phyloP scores from a whole-genome alignment of 1,140 invertebrate genomes.

The Ceratoteleas bidentatus region DNA sequence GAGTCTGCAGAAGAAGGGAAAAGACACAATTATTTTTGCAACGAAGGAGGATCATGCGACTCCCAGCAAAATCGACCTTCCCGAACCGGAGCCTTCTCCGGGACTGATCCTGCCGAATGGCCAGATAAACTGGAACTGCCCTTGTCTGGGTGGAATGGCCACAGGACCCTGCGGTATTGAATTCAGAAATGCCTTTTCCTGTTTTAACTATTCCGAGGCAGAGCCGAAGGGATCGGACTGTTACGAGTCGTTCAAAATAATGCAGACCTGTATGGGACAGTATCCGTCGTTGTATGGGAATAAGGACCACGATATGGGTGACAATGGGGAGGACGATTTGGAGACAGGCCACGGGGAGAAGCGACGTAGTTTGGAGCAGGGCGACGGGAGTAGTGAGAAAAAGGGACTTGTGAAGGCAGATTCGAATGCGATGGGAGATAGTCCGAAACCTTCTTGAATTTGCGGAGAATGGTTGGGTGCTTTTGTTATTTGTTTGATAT shows the following conservation, averaged over 20 bases:
- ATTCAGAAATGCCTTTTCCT: slow-evolving; percentile 96
- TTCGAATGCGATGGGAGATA: no score
- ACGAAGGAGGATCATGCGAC: slow-evolving; percentile 89
- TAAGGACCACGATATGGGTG: slow-evolving; percentile 75
- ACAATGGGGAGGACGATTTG: slow-evolving; percentile 82
- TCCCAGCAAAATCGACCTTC: slow-evolving; percentile 87
- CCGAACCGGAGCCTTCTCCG: slow-evolving; percentile 87
- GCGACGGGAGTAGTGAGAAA: neutral
- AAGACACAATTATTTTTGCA: slow-evolving; percentile 93
- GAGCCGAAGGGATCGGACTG: slow-evolving; percentile 95
- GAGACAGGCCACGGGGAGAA: slow-evolving; percentile 27
- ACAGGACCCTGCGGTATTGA: slow-evolving; percentile 96
- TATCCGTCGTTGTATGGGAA: slow-evolving; percentile 94
- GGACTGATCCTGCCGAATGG: slow-evolving; percentile 93
- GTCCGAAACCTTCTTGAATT: no score
- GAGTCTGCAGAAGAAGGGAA: slow-evolving; percentile 83
- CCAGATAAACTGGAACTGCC: slow-evolving; percentile 98
- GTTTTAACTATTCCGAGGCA: slow-evolving; percentile 92
- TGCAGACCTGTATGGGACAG: slow-evolving; percentile 95
- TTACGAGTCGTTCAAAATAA: slow-evolving; percentile 92
- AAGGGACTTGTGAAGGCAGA: neutral
- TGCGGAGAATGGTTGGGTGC: no score
- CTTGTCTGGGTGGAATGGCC: slow-evolving; percentile 97
- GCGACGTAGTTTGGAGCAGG: slow-evolving; percentile 3
- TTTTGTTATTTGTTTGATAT: no score